Conservation (phyloP, 2,888 invertebrate species). For the Aethes cnicana region DNA sequence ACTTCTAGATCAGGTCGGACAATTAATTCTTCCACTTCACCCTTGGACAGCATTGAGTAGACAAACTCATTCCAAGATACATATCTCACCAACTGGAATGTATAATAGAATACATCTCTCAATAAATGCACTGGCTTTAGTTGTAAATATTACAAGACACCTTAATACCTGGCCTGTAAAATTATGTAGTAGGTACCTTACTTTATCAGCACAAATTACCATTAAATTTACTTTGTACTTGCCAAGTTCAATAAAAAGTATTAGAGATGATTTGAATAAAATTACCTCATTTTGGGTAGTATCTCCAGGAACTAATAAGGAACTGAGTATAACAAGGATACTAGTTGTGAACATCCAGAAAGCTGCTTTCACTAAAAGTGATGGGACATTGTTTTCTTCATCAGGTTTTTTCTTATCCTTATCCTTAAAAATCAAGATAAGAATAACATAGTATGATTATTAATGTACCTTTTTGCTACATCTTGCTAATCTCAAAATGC, state of each 20-base stretch:
- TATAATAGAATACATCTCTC: too few relatives aligned
- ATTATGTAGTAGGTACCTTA: too few relatives aligned
- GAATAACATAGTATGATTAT: too few relatives aligned
- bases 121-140: too few relatives aligned
- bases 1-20: slow-evolving; percentile 92
- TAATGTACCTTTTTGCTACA: too few relatives aligned
- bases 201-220: too few relatives aligned
- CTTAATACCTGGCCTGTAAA: too few relatives aligned
- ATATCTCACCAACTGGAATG: slow-evolving; percentile 84
- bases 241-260: too few relatives aligned
- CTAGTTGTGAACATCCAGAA: slow-evolving; percentile 91
- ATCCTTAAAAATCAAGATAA: too few relatives aligned
- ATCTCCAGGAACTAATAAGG: slow-evolving; percentile 85
- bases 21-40: slow-evolving; percentile 94
- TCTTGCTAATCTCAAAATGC: too few relatives aligned
- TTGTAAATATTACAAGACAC: too few relatives aligned
- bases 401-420: slow-evolving; percentile 74
- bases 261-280: neutral
- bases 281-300: slow-evolving; percentile 88
- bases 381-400: slow-evolving; percentile 87
- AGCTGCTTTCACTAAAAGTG: slow-evolving; percentile 88
- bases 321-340: slow-evolving; percentile 87
- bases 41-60: slow-evolving; percentile 95
- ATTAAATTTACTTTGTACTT: too few relatives aligned
- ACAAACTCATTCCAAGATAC: slow-evolving; percentile 99